Conservation (phyloP, 2,888 invertebrate species). For the Plagodis pulveraria region DNA sequence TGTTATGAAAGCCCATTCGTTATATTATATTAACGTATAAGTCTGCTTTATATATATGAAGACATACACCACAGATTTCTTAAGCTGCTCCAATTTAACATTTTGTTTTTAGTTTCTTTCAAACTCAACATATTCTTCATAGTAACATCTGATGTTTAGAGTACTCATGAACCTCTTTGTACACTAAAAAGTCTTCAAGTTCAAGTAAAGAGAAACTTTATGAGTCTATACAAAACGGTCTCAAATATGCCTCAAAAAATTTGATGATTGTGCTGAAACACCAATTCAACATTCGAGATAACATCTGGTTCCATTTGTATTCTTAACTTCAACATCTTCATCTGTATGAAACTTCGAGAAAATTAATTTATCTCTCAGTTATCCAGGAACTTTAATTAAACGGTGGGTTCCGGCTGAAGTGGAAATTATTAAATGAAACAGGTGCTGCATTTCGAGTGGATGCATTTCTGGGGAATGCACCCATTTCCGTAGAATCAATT, state of each 20-base stretch:
- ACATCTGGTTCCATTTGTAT: conserved; percentile 15
- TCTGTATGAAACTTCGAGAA: conserved; percentile 4
- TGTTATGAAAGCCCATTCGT: too few species aligned
- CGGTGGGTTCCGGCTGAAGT: conserved; percentile 24
- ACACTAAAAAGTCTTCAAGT: too few species aligned
- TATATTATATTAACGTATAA: too few species aligned
- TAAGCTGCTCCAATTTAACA: too few species aligned
- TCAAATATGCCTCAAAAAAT: conserved; percentile 1
- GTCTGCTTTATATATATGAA: too few species aligned
- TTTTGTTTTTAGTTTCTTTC: too few species aligned
- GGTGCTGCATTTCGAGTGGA: conserved; percentile 27
- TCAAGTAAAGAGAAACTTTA: too few species aligned
- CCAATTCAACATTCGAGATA: conserved; percentile 11
- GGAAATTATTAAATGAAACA: conserved; percentile 35
- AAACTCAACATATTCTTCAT: too few species aligned
- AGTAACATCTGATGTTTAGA: too few species aligned
- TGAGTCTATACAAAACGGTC: not conserved
- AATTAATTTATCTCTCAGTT: conserved; percentile 25
- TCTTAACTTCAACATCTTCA: conserved; percentile 16
- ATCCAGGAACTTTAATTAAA: conserved; percentile 35
- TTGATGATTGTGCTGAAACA: conserved; percentile 1
- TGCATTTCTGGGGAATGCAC: conserved; percentile 20
- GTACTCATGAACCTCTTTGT: too few species aligned
- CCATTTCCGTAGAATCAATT: conserved; percentile 24
- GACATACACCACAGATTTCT: too few species aligned